These are phyloP conservation scores for Muscicapa adusta DNA, from an alignment of 2,113 vertebrate genomes.

Conservation along the genomic window DNA sequence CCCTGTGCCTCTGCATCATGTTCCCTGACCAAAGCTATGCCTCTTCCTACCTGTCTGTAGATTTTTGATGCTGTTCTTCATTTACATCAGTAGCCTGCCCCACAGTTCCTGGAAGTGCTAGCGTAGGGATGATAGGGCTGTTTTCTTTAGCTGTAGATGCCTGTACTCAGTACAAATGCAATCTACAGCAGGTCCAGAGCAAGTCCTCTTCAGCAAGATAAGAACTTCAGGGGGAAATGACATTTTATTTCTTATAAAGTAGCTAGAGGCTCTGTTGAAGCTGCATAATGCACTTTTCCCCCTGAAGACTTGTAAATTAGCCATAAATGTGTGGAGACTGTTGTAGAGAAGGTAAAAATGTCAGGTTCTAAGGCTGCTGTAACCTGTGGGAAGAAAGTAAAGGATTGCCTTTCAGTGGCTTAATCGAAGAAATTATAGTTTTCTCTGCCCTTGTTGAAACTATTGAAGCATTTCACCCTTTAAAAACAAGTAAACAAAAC, in stretches of 20 bases:
- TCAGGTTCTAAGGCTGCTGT: neutral
- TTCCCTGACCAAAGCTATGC: neutral
- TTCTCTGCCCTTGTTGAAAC: neutral
- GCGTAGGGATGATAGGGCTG: neutral
- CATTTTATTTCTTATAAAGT: neutral
- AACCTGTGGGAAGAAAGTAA: neutral
- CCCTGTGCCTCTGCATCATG: neutral
- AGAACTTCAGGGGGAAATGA: neutral
- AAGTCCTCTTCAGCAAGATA: neutral
- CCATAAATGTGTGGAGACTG: neutral
- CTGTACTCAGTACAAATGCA: neutral
- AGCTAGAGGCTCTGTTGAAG: neutral
- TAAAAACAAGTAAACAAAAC: neutral
- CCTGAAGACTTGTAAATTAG: neutral
- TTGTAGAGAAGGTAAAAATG: neutral
- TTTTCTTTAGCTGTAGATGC: neutral
- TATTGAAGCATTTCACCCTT: neutral
- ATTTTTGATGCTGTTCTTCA: neutral
- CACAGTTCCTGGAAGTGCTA: neutral
- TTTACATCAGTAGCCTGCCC: neutral
- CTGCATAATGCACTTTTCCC: neutral
- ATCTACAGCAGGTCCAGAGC: neutral
- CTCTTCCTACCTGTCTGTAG: neutral
- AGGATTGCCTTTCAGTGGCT: neutral
- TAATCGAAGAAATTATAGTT: neutral